These are phyloP conservation scores for Orussus abietinus DNA, from an alignment of 1,140 invertebrate genomes.

Conservation along the genomic window DNA sequence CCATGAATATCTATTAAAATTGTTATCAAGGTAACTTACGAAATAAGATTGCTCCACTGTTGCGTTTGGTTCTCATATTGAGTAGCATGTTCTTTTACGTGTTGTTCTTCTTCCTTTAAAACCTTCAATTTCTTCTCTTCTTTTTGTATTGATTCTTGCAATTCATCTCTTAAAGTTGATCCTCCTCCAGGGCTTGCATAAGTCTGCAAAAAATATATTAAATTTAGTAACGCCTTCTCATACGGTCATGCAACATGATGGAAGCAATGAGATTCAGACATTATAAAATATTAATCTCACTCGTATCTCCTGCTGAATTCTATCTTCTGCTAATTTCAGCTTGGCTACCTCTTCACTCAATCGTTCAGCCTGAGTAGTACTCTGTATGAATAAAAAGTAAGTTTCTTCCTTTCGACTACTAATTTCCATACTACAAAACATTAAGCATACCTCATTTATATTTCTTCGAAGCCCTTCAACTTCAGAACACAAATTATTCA, in stretches of 20 bases:
- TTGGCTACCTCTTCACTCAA: constrained; percentile 26
- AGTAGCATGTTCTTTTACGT: constrained; percentile 55
- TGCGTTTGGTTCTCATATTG: constrained; percentile 60
- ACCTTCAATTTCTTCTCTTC: constrained; percentile 33
- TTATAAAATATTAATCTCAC: constrained; percentile 20
- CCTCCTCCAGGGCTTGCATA: constrained; percentile 24
- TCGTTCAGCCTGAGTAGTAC: constrained; percentile 24
- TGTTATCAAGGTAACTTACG: constrained; percentile 35
- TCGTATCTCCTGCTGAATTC: constrained; percentile 32
- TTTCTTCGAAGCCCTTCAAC: constrained; percentile 30
- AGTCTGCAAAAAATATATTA: constrained; percentile 15
- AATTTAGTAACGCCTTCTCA: background rate
- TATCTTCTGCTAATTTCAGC: constrained; percentile 32
- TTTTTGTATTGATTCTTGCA: constrained; percentile 26
- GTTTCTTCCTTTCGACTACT: background rate
- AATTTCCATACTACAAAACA: constrained; percentile 4
- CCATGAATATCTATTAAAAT: constrained; percentile 8
- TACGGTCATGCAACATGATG: background rate
- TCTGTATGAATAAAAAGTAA: constrained; percentile 23
- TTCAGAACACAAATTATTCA: constrained; percentile 44
- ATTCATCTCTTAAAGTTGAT: constrained; percentile 32
- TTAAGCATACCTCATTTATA: constrained; percentile 52
- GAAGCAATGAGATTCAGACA: constrained; percentile 2
- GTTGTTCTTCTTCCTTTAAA: constrained; percentile 61
- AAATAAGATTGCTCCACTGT: constrained; percentile 64